Evolutionary conservation across 1,140 invertebrate genomes (phyloP).

Genomic region (Zaprionus ghesquierei): DNA sequence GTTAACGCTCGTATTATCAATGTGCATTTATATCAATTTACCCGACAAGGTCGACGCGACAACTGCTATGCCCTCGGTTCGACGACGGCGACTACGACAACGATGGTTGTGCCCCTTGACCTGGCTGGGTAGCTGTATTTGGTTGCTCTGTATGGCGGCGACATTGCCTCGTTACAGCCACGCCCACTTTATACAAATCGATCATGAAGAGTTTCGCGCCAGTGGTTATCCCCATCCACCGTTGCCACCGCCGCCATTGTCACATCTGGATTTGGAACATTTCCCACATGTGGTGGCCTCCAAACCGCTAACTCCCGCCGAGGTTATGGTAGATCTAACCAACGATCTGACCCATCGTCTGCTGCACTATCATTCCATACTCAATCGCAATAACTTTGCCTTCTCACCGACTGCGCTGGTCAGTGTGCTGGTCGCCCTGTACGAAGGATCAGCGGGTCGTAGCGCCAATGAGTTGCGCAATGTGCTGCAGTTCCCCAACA

Average conservation of each 20-base stretch:
- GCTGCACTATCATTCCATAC: slow-evolving; percentile 86
- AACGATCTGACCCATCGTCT: slow-evolving; percentile 89
- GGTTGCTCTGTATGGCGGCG: not conserved
- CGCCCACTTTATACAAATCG: slow-evolving; percentile 75
- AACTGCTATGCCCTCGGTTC: slow-evolving; percentile 28
- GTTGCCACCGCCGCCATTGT: slow-evolving; percentile 56
- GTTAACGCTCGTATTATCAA: slow-evolving; percentile 63
- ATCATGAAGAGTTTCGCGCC: slow-evolving; percentile 73
- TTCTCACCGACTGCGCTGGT: slow-evolving; percentile 91
- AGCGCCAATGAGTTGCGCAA: slow-evolving; percentile 88
- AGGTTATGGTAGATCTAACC: slow-evolving; percentile 90
- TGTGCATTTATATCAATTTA: slow-evolving; percentile 59
- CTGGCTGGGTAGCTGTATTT: not conserved
- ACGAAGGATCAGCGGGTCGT: slow-evolving; percentile 88
- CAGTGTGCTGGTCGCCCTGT: slow-evolving; percentile 89
- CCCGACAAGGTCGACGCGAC: slow-evolving; percentile 48
- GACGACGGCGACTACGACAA: not conserved
- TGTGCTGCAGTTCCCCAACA: slow-evolving; percentile 87
- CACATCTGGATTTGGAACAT: slow-evolving; percentile 54
- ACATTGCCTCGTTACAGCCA: not conserved
- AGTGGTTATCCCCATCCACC: slow-evolving; percentile 68
- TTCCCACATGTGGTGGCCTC: slow-evolving; percentile 53
- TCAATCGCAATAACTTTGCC: slow-evolving; percentile 91
- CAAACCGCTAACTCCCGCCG: slow-evolving; percentile 84
- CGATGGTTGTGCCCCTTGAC: slow-evolving; percentile 3